Percentiles rank a stretch among this genome's conserved stretches.
Evolutionary conservation across 1,140 invertebrate genomes (phyloP).

Genomic region (Drosophila tristis): DNA sequence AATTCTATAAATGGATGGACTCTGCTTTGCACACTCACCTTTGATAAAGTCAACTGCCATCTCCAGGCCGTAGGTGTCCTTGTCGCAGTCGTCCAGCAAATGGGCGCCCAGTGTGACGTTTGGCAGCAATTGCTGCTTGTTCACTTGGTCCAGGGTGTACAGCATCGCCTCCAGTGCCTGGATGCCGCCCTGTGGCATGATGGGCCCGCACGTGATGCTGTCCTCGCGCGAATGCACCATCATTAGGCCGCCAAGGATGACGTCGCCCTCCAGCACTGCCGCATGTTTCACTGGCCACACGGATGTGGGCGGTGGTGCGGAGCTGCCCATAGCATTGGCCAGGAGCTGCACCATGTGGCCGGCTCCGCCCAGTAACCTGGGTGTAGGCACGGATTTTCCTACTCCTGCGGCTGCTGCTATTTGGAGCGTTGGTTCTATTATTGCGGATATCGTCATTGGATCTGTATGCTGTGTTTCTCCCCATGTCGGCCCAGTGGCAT

Average conservation of each 20-base stretch:
- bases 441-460: constrained; percentile 18
- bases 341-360: constrained; percentile 33
- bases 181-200: constrained; percentile 97
- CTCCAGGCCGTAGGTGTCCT: constrained; percentile 97
- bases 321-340: constrained; percentile 39
- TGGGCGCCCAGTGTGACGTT: constrained; percentile 94
- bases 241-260: constrained; percentile 95
- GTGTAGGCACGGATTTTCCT: constrained; percentile 47
- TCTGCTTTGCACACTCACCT: constrained; percentile 87
- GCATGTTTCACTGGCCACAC: constrained; percentile 94
- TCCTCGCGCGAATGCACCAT: constrained; percentile 98
- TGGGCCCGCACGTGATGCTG: constrained; percentile 92
- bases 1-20: not conserved
- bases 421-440: constrained; percentile 23
- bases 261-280: constrained; percentile 92
- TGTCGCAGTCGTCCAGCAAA: constrained; percentile 97
- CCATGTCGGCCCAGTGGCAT: constrained; percentile 16
- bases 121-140: constrained; percentile 88
- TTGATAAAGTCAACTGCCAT: constrained; percentile 99
- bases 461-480: constrained; percentile 9
- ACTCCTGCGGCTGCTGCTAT: constrained; percentile 22
- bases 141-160: constrained; percentile 94
- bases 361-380: constrained; percentile 27
- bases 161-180: constrained; percentile 97
- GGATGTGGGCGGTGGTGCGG: constrained; percentile 22